Evolutionary conservation across 2,113 vertebrate genomes (phyloP), one percentile per base, ranked within the genome.

Genomic region (Oenanthe oenanthe): DNA sequence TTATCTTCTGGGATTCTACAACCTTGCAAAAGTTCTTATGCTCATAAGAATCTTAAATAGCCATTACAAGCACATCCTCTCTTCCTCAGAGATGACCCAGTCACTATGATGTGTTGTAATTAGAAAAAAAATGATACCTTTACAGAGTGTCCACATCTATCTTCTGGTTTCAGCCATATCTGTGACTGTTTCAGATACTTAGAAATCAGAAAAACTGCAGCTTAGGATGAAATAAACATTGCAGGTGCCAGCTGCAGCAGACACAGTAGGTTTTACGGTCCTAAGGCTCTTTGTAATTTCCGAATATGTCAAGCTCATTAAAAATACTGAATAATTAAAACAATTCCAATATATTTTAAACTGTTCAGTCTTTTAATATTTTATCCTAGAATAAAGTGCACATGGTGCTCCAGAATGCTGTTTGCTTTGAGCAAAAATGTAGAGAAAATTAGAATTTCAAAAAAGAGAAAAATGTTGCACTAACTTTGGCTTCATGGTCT

Each of bases 321-420:
- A 88, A 82, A 95, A 92, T 36, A 74, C 88, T 96, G 61, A 86
- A 91, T 92, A 94, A 93, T 93, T 94, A 67, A 91, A 91, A 48
- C 20, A 8, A 45, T 82, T 75, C 73, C 38, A 50, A 62, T 92
- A 42, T 21, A 32, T 53, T 88, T 95, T 82, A 25, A 60, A 79
- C n/a, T 13, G 13, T 71, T 89, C 81, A 72, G 85, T 90, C 62
- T 83, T 92, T 88, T 45, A 82, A 77, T 93, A 94, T 91, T 91
- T 92, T 86, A 87, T 78, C 51, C 43, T 51, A 48, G 53, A 85
- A 87, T 78, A 67, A 81, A 95, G 48, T 74, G 72, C 40, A 78
- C 28, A 32, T 32, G 48, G 62, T 72, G 22, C 47, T 61, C 45
- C 66, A 75, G 73, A 95, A 86, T 81, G 53, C 70, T 68, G 25